These are phyloP conservation scores for Eospalax fontanierii DNA, from an alignment of 2,797 vertebrate species.

Conservation along the genomic window DNA sequence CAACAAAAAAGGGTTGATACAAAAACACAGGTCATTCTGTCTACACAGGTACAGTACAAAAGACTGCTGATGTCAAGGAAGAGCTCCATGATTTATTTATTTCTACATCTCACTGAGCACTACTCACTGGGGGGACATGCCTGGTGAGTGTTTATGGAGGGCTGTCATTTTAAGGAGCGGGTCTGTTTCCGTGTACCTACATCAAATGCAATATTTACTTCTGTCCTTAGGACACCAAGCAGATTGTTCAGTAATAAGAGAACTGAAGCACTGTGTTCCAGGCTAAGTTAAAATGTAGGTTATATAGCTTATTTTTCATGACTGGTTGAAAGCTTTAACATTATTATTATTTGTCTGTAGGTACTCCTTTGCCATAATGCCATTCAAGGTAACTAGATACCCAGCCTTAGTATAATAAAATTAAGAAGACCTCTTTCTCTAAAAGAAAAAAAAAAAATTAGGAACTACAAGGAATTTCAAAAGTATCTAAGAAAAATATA, in stretches of 20 bases:
- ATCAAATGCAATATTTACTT: conserved; percentile 23
- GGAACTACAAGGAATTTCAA: not conserved
- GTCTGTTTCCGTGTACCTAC: conserved; percentile 11
- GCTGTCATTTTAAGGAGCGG: not conserved
- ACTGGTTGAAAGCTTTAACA: not conserved
- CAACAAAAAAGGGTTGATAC: not conserved
- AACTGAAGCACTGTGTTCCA: not conserved
- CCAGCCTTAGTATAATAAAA: not conserved
- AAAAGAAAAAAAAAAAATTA: not conserved
- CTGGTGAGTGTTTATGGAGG: not conserved
- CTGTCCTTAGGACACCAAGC: not conserved
- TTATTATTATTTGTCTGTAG: not conserved
- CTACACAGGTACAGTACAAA: not conserved
- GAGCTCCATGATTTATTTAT: not conserved
- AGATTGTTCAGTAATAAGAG: not conserved
- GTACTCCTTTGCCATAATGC: not conserved
- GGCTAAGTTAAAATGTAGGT: not conserved
- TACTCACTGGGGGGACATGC: not conserved
- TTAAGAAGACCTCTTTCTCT: not conserved
- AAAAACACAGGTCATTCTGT: not conserved
- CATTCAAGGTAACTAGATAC: not conserved
- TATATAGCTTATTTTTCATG: not conserved
- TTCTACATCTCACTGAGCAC: not conserved
- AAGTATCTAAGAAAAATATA: not conserved
- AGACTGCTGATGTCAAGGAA: not conserved